Conservation (phyloP, 2,888 invertebrate species). For the Nasonovia ribisnigri region DNA sequence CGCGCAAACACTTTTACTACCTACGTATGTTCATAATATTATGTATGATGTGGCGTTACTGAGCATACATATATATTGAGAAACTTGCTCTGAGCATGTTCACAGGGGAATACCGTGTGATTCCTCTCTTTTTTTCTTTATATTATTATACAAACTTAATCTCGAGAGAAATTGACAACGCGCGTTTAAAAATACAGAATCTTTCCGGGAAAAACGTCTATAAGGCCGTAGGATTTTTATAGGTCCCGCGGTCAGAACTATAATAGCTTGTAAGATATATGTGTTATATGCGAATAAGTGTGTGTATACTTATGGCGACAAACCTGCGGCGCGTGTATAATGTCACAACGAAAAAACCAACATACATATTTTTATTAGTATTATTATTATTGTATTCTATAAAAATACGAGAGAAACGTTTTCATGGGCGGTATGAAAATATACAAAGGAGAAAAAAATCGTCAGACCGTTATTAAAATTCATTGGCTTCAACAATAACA, state of each 20-base stretch:
- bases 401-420: not conserved
- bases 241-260: not conserved
- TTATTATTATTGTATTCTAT: not conserved
- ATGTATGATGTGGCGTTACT: not conserved
- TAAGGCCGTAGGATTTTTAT: not conserved
- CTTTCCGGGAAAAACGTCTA: not conserved
- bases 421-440: not conserved
- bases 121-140: not conserved
- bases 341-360: not conserved
- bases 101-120: not conserved
- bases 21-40: not conserved
- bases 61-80: not conserved
- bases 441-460: not conserved
- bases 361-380: not conserved
- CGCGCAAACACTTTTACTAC: not conserved
- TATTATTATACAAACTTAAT: not conserved
- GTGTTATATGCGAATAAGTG: not conserved
- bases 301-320: not conserved
- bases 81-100: not conserved
- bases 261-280: not conserved
- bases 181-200: not conserved
- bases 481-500: not conserved
- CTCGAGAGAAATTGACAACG: slow-evolving; percentile 1
- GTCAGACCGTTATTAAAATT: not conserved
- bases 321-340: not conserved